A percentile compares a stretch with the other conserved stretches of the same genome.
phyloP scores from a whole-genome alignment of 1,140 invertebrate species.

The Heliconius himera region DNA sequence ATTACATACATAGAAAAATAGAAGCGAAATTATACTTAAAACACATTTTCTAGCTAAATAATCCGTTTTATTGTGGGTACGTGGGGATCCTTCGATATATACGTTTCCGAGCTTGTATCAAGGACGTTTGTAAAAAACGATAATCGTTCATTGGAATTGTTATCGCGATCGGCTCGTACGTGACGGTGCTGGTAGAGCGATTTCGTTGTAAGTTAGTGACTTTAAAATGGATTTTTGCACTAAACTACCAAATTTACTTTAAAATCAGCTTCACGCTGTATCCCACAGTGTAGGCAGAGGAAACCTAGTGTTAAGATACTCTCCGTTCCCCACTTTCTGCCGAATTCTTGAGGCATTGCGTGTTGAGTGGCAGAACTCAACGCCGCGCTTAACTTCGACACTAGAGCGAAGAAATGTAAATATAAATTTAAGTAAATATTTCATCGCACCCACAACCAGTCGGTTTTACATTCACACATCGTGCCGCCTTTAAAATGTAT shows the following conservation, averaged over 20 bases:
- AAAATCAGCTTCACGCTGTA: too few species aligned
- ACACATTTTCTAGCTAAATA: conserved; percentile 26
- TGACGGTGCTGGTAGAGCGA: conserved; percentile 21
- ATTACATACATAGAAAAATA: background rate
- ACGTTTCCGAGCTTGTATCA: conserved; percentile 27
- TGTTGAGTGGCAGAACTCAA: too few species aligned
- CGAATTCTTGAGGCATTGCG: too few species aligned
- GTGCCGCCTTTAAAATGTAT: background rate
- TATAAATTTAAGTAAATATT: too few species aligned
- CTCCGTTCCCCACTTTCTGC: too few species aligned
- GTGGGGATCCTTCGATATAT: conserved; percentile 32
- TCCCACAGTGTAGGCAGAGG: too few species aligned
- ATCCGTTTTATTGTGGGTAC: conserved; percentile 36
- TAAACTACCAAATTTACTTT: background rate
- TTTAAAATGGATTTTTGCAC: background rate
- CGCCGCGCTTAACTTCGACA: too few species aligned
- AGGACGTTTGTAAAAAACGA: conserved; percentile 37
- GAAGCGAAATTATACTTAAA: conserved; percentile 21
- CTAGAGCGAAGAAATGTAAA: too few species aligned
- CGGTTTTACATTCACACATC: too few species aligned
- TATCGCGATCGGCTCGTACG: conserved; percentile 32
- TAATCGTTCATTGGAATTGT: conserved; percentile 38
- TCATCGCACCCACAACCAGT: too few species aligned
- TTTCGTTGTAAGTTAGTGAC: background rate
- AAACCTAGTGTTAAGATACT: too few species aligned